These are phyloP conservation scores for Festucalex cinctus DNA, from an alignment of 2,113 vertebrate genomes.

Conservation along the genomic window DNA sequence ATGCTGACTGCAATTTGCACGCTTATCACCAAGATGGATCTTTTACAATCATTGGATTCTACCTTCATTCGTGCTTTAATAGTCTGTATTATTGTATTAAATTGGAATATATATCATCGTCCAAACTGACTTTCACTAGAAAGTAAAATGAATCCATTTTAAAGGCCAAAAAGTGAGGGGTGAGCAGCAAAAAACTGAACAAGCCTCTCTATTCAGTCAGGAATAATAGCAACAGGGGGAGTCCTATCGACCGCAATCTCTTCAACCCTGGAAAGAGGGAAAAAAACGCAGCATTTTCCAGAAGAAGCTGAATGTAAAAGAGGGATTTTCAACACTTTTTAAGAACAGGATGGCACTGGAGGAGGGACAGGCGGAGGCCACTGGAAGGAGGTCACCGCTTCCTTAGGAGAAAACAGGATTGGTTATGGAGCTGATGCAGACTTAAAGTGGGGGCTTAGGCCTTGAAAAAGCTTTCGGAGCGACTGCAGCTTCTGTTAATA, in stretches of 20 bases:
- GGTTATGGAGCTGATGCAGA: constrained; percentile 65
- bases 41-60: neutral
- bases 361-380: constrained; percentile 20
- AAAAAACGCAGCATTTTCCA: constrained; percentile 30
- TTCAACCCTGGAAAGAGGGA: constrained; percentile 29
- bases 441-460: constrained; percentile 49
- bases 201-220: constrained; percentile 21
- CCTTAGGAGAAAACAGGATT: constrained; percentile 65
- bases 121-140: neutral
- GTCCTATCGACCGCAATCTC: constrained; percentile 33
- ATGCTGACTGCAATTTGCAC: constrained; percentile 13
- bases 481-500: constrained; percentile 49
- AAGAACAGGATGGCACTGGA: constrained; percentile 32
- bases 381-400: constrained; percentile 44
- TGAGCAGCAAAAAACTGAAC: constrained; percentile 2
- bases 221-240: constrained; percentile 24
- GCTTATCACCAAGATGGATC: constrained; percentile 9
- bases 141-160: neutral
- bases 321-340: constrained; percentile 37
- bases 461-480: constrained; percentile 39
- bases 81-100: neutral
- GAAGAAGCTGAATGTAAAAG: constrained; percentile 23
- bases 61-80: neutral
- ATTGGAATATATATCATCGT: neutral
- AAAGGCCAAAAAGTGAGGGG: constrained; percentile 25